Evolutionary conservation across 2,888 invertebrate species (phyloP).

Genomic region (Lamellibrachia satsuma): DNA sequence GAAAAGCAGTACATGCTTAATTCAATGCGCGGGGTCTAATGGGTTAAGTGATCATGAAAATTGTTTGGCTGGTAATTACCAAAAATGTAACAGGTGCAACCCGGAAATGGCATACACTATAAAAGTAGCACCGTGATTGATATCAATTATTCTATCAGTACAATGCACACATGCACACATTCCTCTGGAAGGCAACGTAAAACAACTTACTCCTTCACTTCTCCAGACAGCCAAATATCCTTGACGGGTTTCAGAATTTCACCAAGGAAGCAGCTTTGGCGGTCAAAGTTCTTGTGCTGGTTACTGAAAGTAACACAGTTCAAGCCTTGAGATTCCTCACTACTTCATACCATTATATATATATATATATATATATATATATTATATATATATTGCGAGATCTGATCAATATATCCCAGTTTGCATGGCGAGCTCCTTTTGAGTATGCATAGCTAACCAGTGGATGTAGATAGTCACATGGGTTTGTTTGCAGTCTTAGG

Average conservation of each 20-base stretch:
- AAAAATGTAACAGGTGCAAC: background rate
- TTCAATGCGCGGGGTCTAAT: too few relatives aligned
- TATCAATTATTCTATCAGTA: too few relatives aligned
- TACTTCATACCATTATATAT: background rate
- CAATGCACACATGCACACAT: background rate
- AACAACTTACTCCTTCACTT: constrained; percentile 57
- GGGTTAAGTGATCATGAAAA: too few relatives aligned
- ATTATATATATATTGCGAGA: too few relatives aligned
- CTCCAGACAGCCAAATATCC: constrained; percentile 54
- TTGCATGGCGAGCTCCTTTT: too few relatives aligned
- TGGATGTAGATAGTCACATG: too few relatives aligned
- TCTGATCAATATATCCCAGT: too few relatives aligned
- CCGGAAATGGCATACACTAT: background rate
- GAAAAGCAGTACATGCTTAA: too few relatives aligned
- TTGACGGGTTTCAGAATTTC: constrained; percentile 75
- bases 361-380: too few relatives aligned
- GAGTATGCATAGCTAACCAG: too few relatives aligned
- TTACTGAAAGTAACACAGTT: constrained; percentile 68
- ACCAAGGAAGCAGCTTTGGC: constrained; percentile 76
- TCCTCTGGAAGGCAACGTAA: background rate
- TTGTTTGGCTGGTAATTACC: too few relatives aligned
- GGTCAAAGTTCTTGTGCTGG: constrained; percentile 87
- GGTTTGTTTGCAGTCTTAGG: background rate
- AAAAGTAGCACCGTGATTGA: too few relatives aligned
- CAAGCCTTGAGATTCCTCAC: background rate